Base-by-base conservation (phyloP, 53 echinoderm and acorn worm genomes). In the Apostichopus leukothele region DNA sequence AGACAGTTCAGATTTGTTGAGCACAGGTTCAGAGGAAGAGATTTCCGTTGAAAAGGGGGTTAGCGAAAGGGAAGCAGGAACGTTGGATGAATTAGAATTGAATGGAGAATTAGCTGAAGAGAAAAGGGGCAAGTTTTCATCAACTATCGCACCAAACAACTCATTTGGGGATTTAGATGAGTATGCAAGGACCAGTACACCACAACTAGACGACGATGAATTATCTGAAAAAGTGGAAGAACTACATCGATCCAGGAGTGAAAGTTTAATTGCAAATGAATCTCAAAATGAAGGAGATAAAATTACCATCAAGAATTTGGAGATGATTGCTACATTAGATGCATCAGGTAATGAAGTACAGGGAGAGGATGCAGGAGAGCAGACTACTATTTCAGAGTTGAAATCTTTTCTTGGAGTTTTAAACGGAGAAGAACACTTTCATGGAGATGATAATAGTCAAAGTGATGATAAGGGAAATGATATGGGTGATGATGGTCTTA, bases 191-290 rank as follows among this genome's bases (percentile, higher is more conserved):
- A 55, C 75, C 7, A 75, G 86, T 90, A 60, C 77, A 73, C 52
- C 60, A 27, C 71, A 91, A 68, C 51, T 86, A 86, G 67, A 86
- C 74, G 90, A 90, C 74, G 55, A 74, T 90, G 68, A 86, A 76
- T 67, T 89, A 21, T 25, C 79, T 52, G 89, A 79, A 76, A 92
- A 89, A 12, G 92, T 90, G 19, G 90, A 92, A 60, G 92, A 90
- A 59, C 76, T 92, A 0, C 88, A 87, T 75, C n/a, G 59, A 73
- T 87, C 88, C 68, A 87, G 88, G 39, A 87, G 74, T 75, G 18
- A 74, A 20, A 87, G 75, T n/a, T 87, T 87, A 55, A 50, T 75
- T 16, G 13, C 7, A 3, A 59, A 83, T 11, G 83, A 83, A 54
- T 10, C 5, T 12, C 18, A 77, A 5, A 25, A 11, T 23, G 78